Conservation (phyloP, 2,888 invertebrate species). For the Amiota minor region DNA sequence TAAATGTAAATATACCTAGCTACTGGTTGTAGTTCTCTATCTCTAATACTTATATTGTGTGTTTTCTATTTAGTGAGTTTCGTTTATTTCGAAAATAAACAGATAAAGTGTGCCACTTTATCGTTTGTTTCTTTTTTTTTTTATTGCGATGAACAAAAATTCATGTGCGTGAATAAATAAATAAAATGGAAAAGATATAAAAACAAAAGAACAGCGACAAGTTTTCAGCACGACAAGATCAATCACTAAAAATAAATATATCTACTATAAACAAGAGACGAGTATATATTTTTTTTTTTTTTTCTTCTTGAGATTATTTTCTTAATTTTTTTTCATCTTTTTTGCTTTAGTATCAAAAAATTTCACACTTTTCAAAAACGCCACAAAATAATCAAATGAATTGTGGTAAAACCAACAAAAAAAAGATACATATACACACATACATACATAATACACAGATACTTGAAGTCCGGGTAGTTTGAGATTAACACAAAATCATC, state of each 20-base stretch:
- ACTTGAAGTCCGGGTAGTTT: conserved; percentile 2
- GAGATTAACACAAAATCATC: neutral
- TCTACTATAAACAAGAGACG: no score
- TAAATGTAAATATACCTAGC: no score
- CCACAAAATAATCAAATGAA: conserved; percentile 23
- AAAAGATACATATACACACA: neutral
- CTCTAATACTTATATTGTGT: neutral
- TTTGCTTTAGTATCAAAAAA: conserved; percentile 13
- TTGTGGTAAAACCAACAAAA: conserved; percentile 5
- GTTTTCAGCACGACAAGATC: conserved; percentile 49
- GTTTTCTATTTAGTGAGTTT: conserved; percentile 48
- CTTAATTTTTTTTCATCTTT: no score
- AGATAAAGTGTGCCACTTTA: conserved; percentile 62
- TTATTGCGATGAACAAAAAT: neutral
- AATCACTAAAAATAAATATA: conserved; percentile 63
- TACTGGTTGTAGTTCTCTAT: neutral
- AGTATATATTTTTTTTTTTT: conserved; percentile 32
- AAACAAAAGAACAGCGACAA: conserved; percentile 14
- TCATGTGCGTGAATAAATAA: conserved; percentile 7
- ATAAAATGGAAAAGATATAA: neutral
- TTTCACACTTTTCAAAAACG: conserved; percentile 48
- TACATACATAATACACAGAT: neutral
- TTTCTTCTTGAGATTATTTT: no score
- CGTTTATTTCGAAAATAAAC: conserved; percentile 60
- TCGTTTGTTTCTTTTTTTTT: neutral